Base-by-base conservation (phyloP, 2,888 invertebrate genomes). In the Polietes domitor region DNA sequence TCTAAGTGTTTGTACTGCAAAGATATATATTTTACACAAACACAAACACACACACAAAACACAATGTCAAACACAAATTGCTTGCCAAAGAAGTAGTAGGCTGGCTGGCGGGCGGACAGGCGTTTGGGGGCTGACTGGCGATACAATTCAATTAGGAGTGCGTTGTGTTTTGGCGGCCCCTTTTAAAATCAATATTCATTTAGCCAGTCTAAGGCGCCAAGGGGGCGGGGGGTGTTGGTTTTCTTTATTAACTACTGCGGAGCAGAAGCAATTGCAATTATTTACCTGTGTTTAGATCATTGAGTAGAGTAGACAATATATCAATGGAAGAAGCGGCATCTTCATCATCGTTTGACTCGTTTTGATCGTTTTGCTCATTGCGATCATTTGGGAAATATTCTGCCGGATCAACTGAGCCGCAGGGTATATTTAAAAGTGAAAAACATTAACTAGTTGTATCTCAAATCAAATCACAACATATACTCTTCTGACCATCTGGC, bases 251-350 rank as follows among this genome's bases (percentile, higher is more conserved):
- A 10, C 24, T 17, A 76, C 41, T 72, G 32, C n/a, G n/a, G 10
- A 17, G n/a, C 19, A 68, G 3, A 65, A 72, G 55, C n/a, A 65
- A 32, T 77, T 26, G 53, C 73, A 72, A 9, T 61, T 73, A 86
- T 87, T 91, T 91, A 96, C 96, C 97, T 93, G 97, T 97, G 93
- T 98, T 98, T 76, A 99, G 94, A 93, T 99, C 99, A 92, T 97
- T 95, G 88, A 99, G 99, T 88, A 99, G 94, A 28, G 98, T 97
- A 43, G 98, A 98, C 26, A 79, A 79, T 17, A 47, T 32, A 37
- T 76, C 41, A 24, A 99, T 99, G 61, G 99, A 99, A 65, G 99
- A 71, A 55, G 61, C 50, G 19, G 41, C 21, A 43, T 68, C 43
- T 43, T 41, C 65, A 21, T 65, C 41, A 4, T 28, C 28, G 24